Evolutionary conservation across 2,113 vertebrate species (phyloP).

Genomic region (Oryzias melastigma): DNA sequence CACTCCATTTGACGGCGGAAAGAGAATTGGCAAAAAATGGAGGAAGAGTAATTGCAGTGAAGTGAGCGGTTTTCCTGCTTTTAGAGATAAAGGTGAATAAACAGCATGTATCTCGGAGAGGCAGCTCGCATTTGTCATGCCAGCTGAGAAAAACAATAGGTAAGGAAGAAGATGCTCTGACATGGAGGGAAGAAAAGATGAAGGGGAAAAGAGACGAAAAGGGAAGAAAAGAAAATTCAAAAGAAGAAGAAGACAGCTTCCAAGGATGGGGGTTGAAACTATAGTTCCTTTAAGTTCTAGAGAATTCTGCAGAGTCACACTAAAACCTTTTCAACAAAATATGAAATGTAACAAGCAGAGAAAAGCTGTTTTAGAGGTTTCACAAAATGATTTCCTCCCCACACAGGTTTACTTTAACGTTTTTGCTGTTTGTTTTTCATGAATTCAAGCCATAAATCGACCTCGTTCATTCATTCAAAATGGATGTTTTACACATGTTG

Average conservation of each 20-base stretch:
- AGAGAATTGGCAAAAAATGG: background rate
- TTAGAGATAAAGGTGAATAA: constrained; percentile 36
- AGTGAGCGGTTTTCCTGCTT: constrained; percentile 29
- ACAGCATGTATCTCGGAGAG: constrained; percentile 19
- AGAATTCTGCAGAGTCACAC: constrained; percentile 67
- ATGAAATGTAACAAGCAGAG: too few relatives aligned
- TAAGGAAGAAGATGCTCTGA: constrained; percentile 35
- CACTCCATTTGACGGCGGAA: background rate
- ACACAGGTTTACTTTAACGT: constrained; percentile 53
- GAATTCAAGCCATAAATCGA: background rate
- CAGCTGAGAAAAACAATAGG: constrained; percentile 49
- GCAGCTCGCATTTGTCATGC: constrained; percentile 30
- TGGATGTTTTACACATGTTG: background rate
- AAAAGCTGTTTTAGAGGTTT: constrained; percentile 49
- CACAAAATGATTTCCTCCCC: constrained; percentile 43
- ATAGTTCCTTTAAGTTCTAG: constrained; percentile 25
- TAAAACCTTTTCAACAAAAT: constrained; percentile 20
- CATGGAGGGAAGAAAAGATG: constrained; percentile 30
- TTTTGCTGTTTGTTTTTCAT: constrained; percentile 29
- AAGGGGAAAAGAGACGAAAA: constrained; percentile 10
- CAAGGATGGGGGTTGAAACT: constrained; percentile 34
- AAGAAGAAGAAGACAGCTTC: constrained; percentile 31
- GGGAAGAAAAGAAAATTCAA: constrained; percentile 31
- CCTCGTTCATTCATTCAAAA: background rate
- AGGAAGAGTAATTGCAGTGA: constrained; percentile 14